These are phyloP conservation scores for Amphilophus citrinellus DNA, from an alignment of 2,113 vertebrate genomes.

Conservation along the genomic window DNA sequence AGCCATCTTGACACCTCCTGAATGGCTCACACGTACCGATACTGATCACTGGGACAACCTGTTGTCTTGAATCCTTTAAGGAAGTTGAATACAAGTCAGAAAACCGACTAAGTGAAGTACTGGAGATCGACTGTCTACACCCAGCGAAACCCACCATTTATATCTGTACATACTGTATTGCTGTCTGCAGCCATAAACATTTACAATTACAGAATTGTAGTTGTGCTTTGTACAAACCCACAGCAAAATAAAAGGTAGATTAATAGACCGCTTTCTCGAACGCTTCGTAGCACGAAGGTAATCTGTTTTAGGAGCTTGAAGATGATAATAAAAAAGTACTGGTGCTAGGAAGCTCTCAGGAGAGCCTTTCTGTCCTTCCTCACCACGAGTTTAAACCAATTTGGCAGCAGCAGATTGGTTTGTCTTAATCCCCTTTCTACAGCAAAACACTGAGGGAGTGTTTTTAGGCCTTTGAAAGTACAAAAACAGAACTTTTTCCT, in stretches of 20 bases:
- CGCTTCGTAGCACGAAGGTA: slow-evolving; percentile 42
- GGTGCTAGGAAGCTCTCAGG: slow-evolving; percentile 36
- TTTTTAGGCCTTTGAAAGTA: slow-evolving; percentile 16
- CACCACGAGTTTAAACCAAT: slow-evolving; percentile 50
- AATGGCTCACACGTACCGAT: slow-evolving; percentile 52
- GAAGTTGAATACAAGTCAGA: slow-evolving; percentile 21
- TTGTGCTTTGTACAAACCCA: slow-evolving; percentile 80
- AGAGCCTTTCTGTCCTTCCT: slow-evolving; percentile 28
- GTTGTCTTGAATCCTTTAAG: slow-evolving; percentile 15
- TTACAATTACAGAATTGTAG: slow-evolving; percentile 68
- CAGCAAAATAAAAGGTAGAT: slow-evolving; percentile 66
- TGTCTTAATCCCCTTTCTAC: slow-evolving; percentile 47
- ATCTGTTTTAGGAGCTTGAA: slow-evolving; percentile 42
- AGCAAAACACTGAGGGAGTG: slow-evolving; percentile 19
- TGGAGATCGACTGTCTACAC: slow-evolving; percentile 4
- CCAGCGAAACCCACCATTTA: slow-evolving; percentile 25
- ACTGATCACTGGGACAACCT: slow-evolving; percentile 33
- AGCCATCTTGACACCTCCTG: slow-evolving; percentile 38
- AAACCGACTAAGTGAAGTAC: slow-evolving; percentile 12
- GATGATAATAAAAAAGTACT: slow-evolving; percentile 33
- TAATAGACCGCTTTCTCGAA: slow-evolving; percentile 26
- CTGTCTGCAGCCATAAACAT: slow-evolving; percentile 65
- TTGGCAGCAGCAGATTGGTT: slow-evolving; percentile 44
- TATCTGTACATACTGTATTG: slow-evolving; percentile 76
- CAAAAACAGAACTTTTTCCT: slow-evolving; percentile 6